Evolutionary conservation across 2,797 vertebrate genomes (phyloP), one percentile per base, ranked within the genome.

Genomic region (Sebastes kiyomatsui): DNA sequence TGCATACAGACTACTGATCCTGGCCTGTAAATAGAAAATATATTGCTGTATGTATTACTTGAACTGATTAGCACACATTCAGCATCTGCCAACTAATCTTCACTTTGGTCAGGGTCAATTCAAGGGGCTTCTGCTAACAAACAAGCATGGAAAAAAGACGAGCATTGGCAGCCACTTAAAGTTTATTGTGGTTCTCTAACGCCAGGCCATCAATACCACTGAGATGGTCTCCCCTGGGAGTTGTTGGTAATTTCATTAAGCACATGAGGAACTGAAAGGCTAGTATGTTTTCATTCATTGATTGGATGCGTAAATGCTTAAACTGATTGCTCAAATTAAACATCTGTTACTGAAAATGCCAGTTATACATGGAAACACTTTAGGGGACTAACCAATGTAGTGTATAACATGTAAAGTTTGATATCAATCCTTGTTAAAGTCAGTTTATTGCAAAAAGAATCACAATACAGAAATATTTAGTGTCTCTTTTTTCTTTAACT

Each of bases 161-260:
- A 80, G 16, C 35, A 83, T 2, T n/a, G 28, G 27, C 56, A 52
- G 23, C 16, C 67, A 85, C 27, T 86, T 69, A 13, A 73, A 59
- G 42, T 55, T 54, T 56, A 87, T 60, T 83, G 80, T 56, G 62
- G 56, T 35, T 62, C 64, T 75, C 30, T 25, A 72, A 62, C 8
- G 7, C 28, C 27, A 72, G 5, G 28, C 23, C 66, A 83, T 83
- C 70, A 84, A 84, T 74, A 74, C 64, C 54, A 74, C 28, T 38
- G 67, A 66, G 66, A 59, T 23, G 6, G 14, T 72, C 58, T 79
- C 81, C 58, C 46, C 9, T 38, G 83, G 33, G 78, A 81, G 30
- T 12, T 55, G 27, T 12, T 23, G 18, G 38, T 67, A 72, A 79
- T 82, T 82, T 87, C n/a, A 80, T 71, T 67, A 71, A 25, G 30